These are phyloP conservation scores for Netelia virgata DNA, from an alignment of 2,888 invertebrate genomes.

Conservation along the genomic window DNA sequence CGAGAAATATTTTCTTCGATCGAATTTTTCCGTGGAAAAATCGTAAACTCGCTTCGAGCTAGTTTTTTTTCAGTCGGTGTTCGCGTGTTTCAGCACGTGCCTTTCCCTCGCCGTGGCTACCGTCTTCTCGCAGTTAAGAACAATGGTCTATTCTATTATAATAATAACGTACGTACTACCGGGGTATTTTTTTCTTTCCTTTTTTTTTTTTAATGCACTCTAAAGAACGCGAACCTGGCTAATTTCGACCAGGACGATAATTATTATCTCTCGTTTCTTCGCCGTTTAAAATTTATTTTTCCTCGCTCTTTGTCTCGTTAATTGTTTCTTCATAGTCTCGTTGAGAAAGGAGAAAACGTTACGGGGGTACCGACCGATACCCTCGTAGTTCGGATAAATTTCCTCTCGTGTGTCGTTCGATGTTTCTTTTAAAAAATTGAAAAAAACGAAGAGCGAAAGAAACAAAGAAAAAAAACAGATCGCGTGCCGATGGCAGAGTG, in stretches of 20 bases:
- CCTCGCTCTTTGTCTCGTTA: constrained; percentile 7
- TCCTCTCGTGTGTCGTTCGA: constrained; percentile 3
- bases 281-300: constrained; percentile 16
- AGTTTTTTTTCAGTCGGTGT: background rate
- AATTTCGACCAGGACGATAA: constrained; percentile 34
- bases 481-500: constrained; percentile 1
- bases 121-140: constrained; percentile 29
- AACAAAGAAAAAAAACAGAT: constrained; percentile 17
- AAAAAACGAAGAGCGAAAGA: background rate
- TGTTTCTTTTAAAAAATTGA: background rate
- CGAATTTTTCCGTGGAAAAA: background rate
- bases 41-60: too few species aligned
- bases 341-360: constrained; percentile 3
- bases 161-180: constrained; percentile 35
- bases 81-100: constrained; percentile 47
- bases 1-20: background rate
- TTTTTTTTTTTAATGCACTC: constrained; percentile 6
- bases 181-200: background rate
- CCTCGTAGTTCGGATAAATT: background rate
- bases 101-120: constrained; percentile 22
- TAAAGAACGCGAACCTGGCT: constrained; percentile 18
- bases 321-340: constrained; percentile 22
- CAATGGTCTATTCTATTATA: constrained; percentile 55
- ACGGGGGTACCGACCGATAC: background rate
- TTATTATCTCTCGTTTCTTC: constrained; percentile 15